Conservation (phyloP, 30 jellyfish, hydroid and myxozoan genomes). For the Mastigias papua region DNA sequence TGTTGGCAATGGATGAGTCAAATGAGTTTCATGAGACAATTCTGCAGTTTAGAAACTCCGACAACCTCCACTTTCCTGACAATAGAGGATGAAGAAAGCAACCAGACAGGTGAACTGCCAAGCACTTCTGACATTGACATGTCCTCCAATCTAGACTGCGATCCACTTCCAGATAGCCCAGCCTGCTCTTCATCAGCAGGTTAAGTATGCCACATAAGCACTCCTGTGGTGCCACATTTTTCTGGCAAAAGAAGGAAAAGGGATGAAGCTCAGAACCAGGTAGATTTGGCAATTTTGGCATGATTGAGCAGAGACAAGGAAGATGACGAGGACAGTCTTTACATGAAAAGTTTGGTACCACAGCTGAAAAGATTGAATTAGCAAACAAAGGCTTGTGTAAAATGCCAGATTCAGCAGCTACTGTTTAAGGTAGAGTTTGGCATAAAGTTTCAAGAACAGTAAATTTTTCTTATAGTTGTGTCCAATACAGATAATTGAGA, state of each 20-base stretch:
- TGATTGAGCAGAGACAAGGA: neutral
- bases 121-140: neutral
- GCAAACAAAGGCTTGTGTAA: slow-evolving; percentile 42
- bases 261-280: slow-evolving; percentile 22
- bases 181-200: neutral
- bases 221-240: slow-evolving; percentile 23
- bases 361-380: slow-evolving; percentile 5
- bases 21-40: slow-evolving; percentile 17
- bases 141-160: neutral
- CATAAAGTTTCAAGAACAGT: slow-evolving; percentile 20
- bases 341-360: slow-evolving; percentile 43
- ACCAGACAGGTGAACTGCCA: slow-evolving; percentile 9
- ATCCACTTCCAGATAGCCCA: slow-evolving; percentile 3
- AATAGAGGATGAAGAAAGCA: slow-evolving; percentile 18
- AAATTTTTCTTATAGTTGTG: neutral
- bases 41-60: slow-evolving; percentile 29
- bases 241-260: slow-evolving; percentile 61
- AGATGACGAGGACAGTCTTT: slow-evolving; percentile 43
- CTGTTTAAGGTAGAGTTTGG: slow-evolving; percentile 58
- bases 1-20: slow-evolving; percentile 49
- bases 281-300: slow-evolving; percentile 41
- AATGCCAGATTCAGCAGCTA: slow-evolving; percentile 56
- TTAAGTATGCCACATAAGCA: neutral
- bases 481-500: no score
- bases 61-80: slow-evolving; percentile 42